Evolutionary conservation across 2,797 vertebrate genomes (phyloP).

Genomic region (Enteromius thamalakanensis): DNA sequence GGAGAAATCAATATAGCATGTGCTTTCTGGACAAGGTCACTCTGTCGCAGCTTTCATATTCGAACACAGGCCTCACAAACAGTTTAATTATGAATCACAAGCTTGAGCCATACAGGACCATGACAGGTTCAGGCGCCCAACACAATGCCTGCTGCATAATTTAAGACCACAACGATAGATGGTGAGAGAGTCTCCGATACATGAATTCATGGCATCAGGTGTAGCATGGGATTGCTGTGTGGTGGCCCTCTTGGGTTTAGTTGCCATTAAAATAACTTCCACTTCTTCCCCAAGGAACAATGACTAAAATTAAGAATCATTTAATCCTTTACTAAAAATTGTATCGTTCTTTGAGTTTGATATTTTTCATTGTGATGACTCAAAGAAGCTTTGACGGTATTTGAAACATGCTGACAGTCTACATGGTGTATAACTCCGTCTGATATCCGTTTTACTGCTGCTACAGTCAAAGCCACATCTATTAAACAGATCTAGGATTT

Average conservation of each 20-base stretch:
- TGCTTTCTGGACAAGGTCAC: slow-evolving; percentile 60
- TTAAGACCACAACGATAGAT: slow-evolving; percentile 54
- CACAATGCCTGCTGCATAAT: slow-evolving; percentile 59
- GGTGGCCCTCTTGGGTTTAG: slow-evolving; percentile 12
- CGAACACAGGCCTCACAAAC: slow-evolving; percentile 57
- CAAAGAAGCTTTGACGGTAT: not conserved
- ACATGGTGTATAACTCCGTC: not conserved
- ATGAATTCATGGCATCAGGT: slow-evolving; percentile 45
- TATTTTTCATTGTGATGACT: not conserved
- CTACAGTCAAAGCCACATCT: not conserved
- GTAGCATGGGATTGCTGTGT: slow-evolving; percentile 47
- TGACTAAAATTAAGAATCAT: not conserved
- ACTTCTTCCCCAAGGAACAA: slow-evolving; percentile 36
- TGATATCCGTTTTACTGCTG: not conserved
- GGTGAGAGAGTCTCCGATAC: slow-evolving; percentile 41
- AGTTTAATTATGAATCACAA: slow-evolving; percentile 65
- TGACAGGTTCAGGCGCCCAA: slow-evolving; percentile 50
- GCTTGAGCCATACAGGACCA: slow-evolving; percentile 56
- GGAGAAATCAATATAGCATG: slow-evolving; percentile 53
- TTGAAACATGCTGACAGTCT: not conserved
- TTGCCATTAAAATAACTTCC: slow-evolving; percentile 50
- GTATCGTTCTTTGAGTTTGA: not conserved
- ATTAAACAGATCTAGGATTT: not conserved
- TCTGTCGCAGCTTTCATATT: slow-evolving; percentile 60
- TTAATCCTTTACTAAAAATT: not conserved